Conservation (phyloP, 2,113 vertebrate species). For the Epinephelus fuscoguttatus region DNA sequence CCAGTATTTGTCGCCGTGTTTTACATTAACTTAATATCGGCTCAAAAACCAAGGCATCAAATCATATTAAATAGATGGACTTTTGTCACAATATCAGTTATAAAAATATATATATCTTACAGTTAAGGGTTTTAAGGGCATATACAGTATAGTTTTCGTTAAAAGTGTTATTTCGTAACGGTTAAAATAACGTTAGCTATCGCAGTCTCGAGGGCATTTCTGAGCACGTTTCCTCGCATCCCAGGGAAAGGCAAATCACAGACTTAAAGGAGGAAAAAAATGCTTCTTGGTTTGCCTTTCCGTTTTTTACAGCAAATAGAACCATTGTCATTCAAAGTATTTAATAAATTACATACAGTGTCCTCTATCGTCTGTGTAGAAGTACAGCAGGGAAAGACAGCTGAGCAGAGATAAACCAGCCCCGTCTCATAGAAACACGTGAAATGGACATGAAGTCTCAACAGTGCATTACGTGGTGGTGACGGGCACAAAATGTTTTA, state of each 20-base stretch:
- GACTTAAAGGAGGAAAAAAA: slow-evolving; percentile 47
- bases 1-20: slow-evolving; percentile 27
- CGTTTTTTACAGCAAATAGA: slow-evolving; percentile 74
- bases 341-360: slow-evolving; percentile 81
- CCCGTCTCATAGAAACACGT: no score
- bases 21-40: slow-evolving; percentile 46
- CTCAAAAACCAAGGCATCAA: slow-evolving; percentile 70
- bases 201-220: slow-evolving; percentile 49
- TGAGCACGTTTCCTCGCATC: slow-evolving; percentile 48
- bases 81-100: slow-evolving; percentile 81
- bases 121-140: slow-evolving; percentile 78
- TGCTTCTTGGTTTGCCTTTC: slow-evolving; percentile 67
- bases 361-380: slow-evolving; percentile 73
- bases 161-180: slow-evolving; percentile 74
- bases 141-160: slow-evolving; percentile 71
- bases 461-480: no score
- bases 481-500: no score
- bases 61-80: slow-evolving; percentile 76
- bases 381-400: slow-evolving; percentile 74
- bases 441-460: no score
- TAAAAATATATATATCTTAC: slow-evolving; percentile 88
- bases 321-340: slow-evolving; percentile 78
- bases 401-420: slow-evolving; percentile 33
- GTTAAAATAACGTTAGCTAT: slow-evolving; percentile 71
- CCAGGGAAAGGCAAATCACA: slow-evolving; percentile 63